Evolutionary conservation across 2,888 invertebrate genomes (phyloP).

Genomic region (Sinohyriopsis cumingii): DNA sequence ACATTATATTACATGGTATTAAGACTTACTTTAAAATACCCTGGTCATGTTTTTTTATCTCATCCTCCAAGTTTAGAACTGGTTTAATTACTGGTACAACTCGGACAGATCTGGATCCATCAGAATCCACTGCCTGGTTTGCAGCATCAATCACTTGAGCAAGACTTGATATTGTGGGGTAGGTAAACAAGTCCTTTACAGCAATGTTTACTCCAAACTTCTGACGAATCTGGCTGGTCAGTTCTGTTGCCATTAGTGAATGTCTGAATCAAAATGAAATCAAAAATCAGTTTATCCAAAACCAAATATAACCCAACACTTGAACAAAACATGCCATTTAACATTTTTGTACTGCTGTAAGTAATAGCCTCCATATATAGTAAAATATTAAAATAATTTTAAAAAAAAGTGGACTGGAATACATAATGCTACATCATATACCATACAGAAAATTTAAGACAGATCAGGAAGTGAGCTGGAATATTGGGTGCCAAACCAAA

Average conservation of each 20-base stretch:
- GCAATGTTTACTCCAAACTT: conserved; percentile 62
- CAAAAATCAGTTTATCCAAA: too few species aligned
- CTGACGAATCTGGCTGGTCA: conserved; percentile 59
- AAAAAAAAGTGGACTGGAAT: too few species aligned
- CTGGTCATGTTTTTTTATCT: conserved; percentile 69
- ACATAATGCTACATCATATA: too few species aligned
- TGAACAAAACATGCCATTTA: too few species aligned
- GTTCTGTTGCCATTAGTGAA: conserved; percentile 71
- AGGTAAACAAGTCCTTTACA: conserved; percentile 69
- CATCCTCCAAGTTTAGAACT: conserved; percentile 62
- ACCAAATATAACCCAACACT: too few species aligned
- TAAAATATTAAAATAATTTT: too few species aligned
- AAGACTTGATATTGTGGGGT: conserved; percentile 68
- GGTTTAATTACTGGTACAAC: conserved; percentile 12
- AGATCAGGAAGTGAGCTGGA: too few species aligned
- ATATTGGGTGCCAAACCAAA: too few species aligned
- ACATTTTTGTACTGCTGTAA: too few species aligned
- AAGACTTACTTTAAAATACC: conserved; percentile 56
- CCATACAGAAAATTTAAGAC: too few species aligned
- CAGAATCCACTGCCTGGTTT: conserved; percentile 9
- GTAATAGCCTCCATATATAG: too few species aligned
- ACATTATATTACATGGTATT: too few species aligned
- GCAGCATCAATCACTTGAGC: conserved; percentile 65
- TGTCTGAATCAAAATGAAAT: conserved; percentile 61
- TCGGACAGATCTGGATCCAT: conserved; percentile 6